Conservation (phyloP, 2,888 invertebrate species). For the Eupithecia tripunctaria region DNA sequence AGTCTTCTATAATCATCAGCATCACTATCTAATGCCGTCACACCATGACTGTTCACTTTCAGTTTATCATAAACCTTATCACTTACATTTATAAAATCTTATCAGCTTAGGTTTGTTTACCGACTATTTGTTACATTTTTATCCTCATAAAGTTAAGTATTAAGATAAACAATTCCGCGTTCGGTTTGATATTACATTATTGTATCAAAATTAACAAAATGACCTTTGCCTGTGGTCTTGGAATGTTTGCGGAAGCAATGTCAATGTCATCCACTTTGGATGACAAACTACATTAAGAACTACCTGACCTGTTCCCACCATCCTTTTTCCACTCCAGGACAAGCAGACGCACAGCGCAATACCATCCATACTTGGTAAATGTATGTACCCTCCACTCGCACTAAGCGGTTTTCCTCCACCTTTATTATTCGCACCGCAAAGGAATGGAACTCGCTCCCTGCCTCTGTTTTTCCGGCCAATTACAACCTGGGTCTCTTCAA, state of each 20-base stretch:
- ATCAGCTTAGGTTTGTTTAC: constrained; percentile 9
- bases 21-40: neutral
- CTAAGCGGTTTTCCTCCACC: no score
- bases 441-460: no score
- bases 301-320: no score
- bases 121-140: neutral
- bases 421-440: no score
- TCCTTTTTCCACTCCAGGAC: no score
- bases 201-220: neutral
- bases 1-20: neutral
- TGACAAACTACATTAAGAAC: neutral
- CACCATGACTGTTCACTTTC: neutral
- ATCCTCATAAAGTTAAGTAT: neutral
- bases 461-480: no score
- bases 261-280: neutral
- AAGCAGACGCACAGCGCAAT: no score
- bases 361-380: no score
- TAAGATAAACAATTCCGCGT: neutral
- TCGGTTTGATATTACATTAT: neutral
- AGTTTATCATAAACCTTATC: constrained; percentile 1
- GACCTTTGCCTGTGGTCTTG: neutral
- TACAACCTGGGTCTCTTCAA: no score
- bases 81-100: neutral
- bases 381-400: no score
- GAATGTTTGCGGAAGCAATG: neutral